Conservation (phyloP, 2,888 invertebrate species). For the Mythimna lalbum region DNA sequence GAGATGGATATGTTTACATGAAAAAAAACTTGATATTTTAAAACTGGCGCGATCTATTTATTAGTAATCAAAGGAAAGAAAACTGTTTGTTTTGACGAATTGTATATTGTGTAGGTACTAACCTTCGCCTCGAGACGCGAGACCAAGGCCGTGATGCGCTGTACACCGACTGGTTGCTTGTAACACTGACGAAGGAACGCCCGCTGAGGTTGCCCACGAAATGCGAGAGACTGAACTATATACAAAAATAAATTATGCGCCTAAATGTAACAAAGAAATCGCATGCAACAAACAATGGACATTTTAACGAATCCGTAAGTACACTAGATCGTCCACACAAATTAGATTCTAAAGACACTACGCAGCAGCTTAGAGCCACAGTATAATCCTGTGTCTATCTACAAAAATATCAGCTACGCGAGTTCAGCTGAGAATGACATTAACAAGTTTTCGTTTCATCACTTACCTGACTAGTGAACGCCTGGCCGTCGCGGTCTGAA, state of each 20-base stretch:
- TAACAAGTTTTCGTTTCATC: conserved; percentile 87
- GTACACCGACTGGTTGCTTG: conserved; percentile 91
- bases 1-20: neutral
- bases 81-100: conserved; percentile 71
- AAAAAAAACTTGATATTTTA: conserved; percentile 27
- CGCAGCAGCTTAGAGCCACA: conserved; percentile 74
- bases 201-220: conserved; percentile 91
- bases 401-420: conserved; percentile 82
- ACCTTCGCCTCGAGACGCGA: conserved; percentile 92
- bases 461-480: conserved; percentile 87
- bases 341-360: conserved; percentile 66
- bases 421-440: conserved; percentile 90
- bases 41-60: conserved; percentile 61
- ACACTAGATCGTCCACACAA: conserved; percentile 51
- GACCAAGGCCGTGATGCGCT: conserved; percentile 93
- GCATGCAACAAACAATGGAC: conserved; percentile 62
- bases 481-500: conserved; percentile 82
- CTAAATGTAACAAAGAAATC: conserved; percentile 71
- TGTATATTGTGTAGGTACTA: conserved; percentile 73
- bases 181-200: conserved; percentile 90
- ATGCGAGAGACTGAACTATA: conserved; percentile 91
- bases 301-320: conserved; percentile 46
- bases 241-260: conserved; percentile 75
- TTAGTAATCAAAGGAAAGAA: conserved; percentile 48
- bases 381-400: conserved; percentile 66